Base-by-base conservation (phyloP, 2,797 vertebrate species). In the Sylvilagus floridanus region DNA sequence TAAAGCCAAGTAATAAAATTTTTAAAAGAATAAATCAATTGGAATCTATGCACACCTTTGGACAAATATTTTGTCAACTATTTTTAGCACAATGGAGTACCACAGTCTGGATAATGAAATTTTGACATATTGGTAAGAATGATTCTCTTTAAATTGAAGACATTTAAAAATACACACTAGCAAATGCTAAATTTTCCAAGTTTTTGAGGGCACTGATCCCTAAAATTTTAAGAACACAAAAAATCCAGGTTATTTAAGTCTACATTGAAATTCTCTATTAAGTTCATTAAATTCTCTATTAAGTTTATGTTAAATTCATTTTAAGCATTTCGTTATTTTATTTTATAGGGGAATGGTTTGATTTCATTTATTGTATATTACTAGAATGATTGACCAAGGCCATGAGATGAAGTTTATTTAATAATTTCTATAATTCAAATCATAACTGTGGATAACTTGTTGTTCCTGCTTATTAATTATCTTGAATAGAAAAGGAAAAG, bases 51-150 rank as follows among this genome's bases (percentile, higher is more conserved):
- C 50, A 50, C 2, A 68, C n/a, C 19, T 84, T 83, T 84, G n/a
- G 12, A 50, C 57, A 96, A 57, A 68, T 79, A 72, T n/a, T 92
- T 69, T 84, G 16, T 82, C 93, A 30, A n/a, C 17, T 79, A 90
- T 76, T 63, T 30, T 17, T 50, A 50, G 14, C 19, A 37, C 28
- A 83, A 19, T 1, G 69, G 35, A 92, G 50, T 78, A 68, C 4
- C 14, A 30, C 0, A 8, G 1, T 60, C n/a, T 73, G 10, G 9
- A 7, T 35, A 81, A 26, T 47, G 24, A 32, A 68, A 62, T 92
- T 66, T 66, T 66, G 35, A 82, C 24, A 77, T 65, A 89, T 17
- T 54, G 13, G 83, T 24, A 85, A 73, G 8, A 75, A 8, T 11
- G 4, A 14, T 12, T 92, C 13, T 92, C 54, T 72, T 11, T 22